These are phyloP conservation scores for Thereva nobilitata DNA, from an alignment of 2,888 invertebrate species.

Conservation along the genomic window DNA sequence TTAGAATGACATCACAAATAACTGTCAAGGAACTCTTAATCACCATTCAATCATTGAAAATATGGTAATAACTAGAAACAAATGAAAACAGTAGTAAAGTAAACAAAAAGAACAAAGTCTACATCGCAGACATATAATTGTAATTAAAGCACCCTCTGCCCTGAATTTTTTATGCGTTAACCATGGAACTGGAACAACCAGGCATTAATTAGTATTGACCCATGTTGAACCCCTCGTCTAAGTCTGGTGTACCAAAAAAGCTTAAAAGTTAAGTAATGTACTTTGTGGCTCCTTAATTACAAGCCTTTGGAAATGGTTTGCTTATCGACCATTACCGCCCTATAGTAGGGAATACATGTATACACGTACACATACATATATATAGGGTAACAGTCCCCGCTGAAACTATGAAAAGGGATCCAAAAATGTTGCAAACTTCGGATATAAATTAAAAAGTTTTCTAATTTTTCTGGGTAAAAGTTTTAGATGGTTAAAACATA, in stretches of 20 bases:
- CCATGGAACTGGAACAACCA: background rate
- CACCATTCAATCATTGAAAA: too few species aligned
- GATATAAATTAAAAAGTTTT: constrained; percentile 32
- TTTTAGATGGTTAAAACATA: constrained; percentile 9
- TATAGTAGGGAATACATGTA: too few species aligned
- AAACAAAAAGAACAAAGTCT: too few species aligned
- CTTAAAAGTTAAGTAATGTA: constrained; percentile 18
- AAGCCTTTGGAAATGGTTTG: constrained; percentile 24
- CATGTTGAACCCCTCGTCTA: background rate
- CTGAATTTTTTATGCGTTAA: too few species aligned
- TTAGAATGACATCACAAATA: too few species aligned
- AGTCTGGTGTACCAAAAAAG: background rate
- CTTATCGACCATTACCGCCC: constrained; percentile 26
- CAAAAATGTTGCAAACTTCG: constrained; percentile 22
- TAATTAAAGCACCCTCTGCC: too few species aligned
- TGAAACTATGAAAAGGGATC: constrained; percentile 7
- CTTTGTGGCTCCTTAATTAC: constrained; percentile 22
- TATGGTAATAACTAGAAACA: too few species aligned
- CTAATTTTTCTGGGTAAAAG: constrained; percentile 29
- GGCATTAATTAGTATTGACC: constrained; percentile 19
- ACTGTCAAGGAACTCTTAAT: too few species aligned
- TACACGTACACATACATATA: background rate
- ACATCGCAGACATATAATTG: too few species aligned
- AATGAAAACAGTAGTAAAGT: too few species aligned
- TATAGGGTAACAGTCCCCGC: background rate